phyloP scores from a whole-genome alignment of 2,113 vertebrate species.

The Stegastes partitus region DNA sequence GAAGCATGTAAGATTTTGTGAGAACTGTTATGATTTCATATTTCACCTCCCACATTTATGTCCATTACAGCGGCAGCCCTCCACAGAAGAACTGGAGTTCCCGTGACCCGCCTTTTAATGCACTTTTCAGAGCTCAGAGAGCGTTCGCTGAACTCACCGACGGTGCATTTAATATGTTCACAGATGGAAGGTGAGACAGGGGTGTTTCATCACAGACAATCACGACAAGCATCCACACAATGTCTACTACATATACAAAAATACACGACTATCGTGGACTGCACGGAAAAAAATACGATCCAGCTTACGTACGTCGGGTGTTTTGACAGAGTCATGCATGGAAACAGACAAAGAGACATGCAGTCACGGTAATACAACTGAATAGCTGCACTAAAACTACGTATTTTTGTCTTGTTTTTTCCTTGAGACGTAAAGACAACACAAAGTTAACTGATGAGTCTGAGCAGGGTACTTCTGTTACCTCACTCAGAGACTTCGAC shows the following conservation, averaged over 20 bases:
- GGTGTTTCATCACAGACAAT: conserved; percentile 4
- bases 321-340: conserved; percentile 6
- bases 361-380: conserved; percentile 1
- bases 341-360: neutral
- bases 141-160: conserved; percentile 1
- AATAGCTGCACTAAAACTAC: neutral
- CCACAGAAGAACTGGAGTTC: conserved; percentile 7
- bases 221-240: neutral
- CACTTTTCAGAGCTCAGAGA: conserved; percentile 14
- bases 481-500: neutral
- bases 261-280: neutral
- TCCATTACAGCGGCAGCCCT: conserved; percentile 10
- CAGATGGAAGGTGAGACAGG: neutral
- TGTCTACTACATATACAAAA: neutral
- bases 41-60: conserved; percentile 11
- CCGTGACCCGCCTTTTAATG: conserved; percentile 20
- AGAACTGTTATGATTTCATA: conserved; percentile 2
- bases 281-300: conserved; percentile 2
- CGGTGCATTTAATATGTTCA: conserved; percentile 8
- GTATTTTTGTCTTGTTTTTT: neutral
- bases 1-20: neutral
- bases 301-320: conserved; percentile 16
- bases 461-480: neutral
- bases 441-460: conserved; percentile 1
- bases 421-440: neutral